Percentiles rank a stretch among this genome's conserved stretches.
Conservation (phyloP, 1,140 invertebrate species). For the Saxidomus purpurata region DNA sequence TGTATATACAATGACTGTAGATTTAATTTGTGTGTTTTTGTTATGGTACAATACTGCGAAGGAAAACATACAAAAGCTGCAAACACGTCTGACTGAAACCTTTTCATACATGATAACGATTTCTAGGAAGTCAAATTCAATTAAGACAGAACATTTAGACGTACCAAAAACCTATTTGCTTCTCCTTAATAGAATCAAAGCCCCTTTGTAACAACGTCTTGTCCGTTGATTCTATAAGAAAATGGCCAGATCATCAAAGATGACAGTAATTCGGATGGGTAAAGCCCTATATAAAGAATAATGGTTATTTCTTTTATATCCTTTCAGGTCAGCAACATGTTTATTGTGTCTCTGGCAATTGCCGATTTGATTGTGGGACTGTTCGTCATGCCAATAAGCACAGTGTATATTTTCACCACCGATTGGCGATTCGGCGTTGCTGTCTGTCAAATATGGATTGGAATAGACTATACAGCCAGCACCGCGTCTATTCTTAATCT, state of each 20-base stretch:
- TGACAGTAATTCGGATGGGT: background rate
- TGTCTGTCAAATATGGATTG: slow-evolving; percentile 87
- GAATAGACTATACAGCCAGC: slow-evolving; percentile 89
- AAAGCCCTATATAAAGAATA: background rate
- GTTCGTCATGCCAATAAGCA: slow-evolving; percentile 90
- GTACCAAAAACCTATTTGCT: background rate
- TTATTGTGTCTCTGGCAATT: slow-evolving; percentile 90
- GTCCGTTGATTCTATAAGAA: background rate
- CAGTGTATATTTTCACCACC: slow-evolving; percentile 89
- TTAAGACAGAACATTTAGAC: background rate
- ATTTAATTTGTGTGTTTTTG: too few species aligned
- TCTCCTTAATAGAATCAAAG: background rate
- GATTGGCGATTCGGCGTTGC: slow-evolving; percentile 88
- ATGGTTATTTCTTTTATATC: slow-evolving; percentile 10
- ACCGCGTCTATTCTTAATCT: slow-evolving; percentile 90
- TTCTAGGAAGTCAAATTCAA: background rate
- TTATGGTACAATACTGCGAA: too few species aligned
- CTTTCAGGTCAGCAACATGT: slow-evolving; percentile 89
- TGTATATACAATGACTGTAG: too few species aligned
- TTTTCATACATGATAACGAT: background rate
- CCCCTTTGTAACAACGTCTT: background rate
- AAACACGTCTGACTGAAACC: too few species aligned
- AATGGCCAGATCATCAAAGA: background rate
- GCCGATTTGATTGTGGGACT: slow-evolving; percentile 90
- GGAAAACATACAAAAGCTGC: too few species aligned